Percentiles rank a stretch among this genome's conserved stretches.
Evolutionary conservation across 2,113 vertebrate species (phyloP).

Genomic region (Dasypus novemcinctus): DNA sequence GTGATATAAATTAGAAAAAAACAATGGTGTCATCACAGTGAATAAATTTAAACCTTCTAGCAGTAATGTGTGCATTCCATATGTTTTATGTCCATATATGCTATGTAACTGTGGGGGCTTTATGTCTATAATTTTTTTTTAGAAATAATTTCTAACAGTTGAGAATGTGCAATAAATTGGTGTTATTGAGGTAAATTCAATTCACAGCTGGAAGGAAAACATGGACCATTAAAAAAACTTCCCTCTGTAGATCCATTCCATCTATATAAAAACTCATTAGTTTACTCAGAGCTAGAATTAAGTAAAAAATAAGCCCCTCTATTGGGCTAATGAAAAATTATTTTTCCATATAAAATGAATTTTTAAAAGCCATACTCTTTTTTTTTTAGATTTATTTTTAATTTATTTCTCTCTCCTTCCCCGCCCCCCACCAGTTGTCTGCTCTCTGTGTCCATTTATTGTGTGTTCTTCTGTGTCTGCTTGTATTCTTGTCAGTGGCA

Average conservation of each 20-base stretch:
- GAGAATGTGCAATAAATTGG: neutral
- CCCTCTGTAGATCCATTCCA: neutral
- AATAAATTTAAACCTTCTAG: neutral
- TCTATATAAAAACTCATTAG: neutral
- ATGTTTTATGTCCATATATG: neutral
- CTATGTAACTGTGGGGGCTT: neutral
- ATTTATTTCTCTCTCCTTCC: too few relatives aligned
- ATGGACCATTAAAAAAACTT: neutral
- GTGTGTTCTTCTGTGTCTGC: too few relatives aligned
- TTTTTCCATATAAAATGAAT: constrained; percentile 8
- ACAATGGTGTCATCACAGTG: neutral
- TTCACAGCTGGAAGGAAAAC: neutral
- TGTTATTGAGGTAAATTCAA: neutral
- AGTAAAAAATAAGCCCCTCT: neutral
- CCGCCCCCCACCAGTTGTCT: too few relatives aligned
- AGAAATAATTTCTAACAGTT: neutral
- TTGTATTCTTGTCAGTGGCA: too few relatives aligned
- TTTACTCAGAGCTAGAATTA: neutral
- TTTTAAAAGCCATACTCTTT: neutral
- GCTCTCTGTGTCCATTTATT: too few relatives aligned
- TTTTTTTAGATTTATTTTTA: too few relatives aligned
- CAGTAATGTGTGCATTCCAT: neutral
- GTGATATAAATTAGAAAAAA: constrained; percentile 12
- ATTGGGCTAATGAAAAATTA: neutral
- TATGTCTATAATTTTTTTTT: neutral